phyloP scores from a whole-genome alignment of 2,797 vertebrate genomes.

The Esox lucius region DNA sequence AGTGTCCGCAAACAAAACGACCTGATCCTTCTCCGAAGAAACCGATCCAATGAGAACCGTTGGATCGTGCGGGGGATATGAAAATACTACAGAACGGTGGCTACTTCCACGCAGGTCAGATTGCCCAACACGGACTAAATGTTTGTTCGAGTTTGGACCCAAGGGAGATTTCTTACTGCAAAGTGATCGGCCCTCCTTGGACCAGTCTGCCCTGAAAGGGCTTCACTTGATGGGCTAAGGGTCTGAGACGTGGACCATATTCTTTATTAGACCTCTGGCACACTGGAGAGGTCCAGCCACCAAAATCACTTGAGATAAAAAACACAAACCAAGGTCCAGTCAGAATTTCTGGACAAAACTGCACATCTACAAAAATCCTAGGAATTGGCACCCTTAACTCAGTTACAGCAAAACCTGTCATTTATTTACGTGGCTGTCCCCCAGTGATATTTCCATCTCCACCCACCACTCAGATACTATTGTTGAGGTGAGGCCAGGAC shows the following conservation, averaged over 20 bases:
- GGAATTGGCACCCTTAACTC: background rate
- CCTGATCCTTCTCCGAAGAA: slow-evolving; percentile 58
- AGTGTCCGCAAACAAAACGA: slow-evolving; percentile 30
- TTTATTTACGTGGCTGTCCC: background rate
- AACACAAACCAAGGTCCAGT: background rate
- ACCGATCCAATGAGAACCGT: slow-evolving; percentile 43
- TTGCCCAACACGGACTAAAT: background rate
- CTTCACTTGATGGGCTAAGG: slow-evolving; percentile 24
- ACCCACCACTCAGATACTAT: background rate
- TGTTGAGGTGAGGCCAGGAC: too few relatives aligned
- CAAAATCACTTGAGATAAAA: background rate
- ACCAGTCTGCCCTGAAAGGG: slow-evolving; percentile 27
- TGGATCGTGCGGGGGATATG: slow-evolving; percentile 45
- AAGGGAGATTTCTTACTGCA: slow-evolving; percentile 53
- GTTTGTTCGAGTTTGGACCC: slow-evolving; percentile 20
- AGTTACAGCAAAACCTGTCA: background rate
- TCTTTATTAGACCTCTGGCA: slow-evolving; percentile 44
- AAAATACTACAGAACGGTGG: background rate
- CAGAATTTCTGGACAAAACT: too few relatives aligned
- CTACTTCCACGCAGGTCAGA: background rate
- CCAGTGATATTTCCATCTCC: background rate
- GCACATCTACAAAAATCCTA: background rate
- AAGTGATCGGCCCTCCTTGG: slow-evolving; percentile 37
- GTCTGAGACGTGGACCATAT: slow-evolving; percentile 37
- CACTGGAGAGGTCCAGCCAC: slow-evolving; percentile 1